These are phyloP conservation scores for Lontra canadensis DNA, from an alignment of 2,113 vertebrate genomes.

Conservation along the genomic window DNA sequence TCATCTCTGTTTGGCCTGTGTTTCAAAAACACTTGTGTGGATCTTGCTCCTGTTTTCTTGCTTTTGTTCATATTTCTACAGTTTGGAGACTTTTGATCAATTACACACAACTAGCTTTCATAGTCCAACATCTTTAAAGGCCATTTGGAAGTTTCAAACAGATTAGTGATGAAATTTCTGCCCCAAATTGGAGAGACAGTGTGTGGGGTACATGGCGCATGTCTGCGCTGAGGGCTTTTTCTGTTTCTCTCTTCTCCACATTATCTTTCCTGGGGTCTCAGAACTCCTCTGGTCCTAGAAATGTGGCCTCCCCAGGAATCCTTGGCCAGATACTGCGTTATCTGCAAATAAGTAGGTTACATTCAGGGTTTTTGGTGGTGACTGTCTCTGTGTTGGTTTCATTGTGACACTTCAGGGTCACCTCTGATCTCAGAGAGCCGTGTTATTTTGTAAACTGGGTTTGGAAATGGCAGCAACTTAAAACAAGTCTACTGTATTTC, in stretches of 20 bases:
- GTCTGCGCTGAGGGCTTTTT: neutral
- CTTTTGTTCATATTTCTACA: neutral
- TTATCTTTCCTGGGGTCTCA: neutral
- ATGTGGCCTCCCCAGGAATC: neutral
- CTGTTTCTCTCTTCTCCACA: neutral
- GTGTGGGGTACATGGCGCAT: neutral
- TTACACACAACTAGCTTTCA: neutral
- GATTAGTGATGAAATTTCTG: neutral
- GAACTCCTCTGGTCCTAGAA: neutral
- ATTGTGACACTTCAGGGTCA: neutral
- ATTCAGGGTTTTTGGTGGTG: slow-evolving; percentile 8
- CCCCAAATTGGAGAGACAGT: neutral
- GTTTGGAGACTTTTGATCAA: neutral
- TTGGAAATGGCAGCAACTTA: slow-evolving; percentile 67
- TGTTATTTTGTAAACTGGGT: neutral
- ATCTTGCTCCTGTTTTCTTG: neutral
- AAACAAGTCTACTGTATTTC: slow-evolving; percentile 76
- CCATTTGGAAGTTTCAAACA: neutral
- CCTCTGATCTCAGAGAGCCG: slow-evolving; percentile 57
- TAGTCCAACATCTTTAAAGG: neutral
- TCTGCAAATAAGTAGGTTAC: slow-evolving; percentile 2
- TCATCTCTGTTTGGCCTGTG: neutral
- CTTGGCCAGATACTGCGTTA: neutral
- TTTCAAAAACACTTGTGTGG: neutral
- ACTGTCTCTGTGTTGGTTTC: slow-evolving; percentile 45